Evolutionary conservation across 2,888 invertebrate species (phyloP).

Genomic region (Drosophila paracracens): DNA sequence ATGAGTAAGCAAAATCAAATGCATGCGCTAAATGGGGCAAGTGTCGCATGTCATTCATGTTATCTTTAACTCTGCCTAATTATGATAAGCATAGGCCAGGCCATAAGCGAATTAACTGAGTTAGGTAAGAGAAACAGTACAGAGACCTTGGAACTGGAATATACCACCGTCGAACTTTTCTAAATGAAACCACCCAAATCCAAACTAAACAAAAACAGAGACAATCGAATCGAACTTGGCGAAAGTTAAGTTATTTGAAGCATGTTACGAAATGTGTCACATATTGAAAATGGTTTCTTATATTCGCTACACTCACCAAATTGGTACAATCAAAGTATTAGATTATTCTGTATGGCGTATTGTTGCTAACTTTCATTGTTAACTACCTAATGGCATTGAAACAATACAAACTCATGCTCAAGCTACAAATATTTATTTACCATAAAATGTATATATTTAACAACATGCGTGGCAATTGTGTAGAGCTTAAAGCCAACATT

Average conservation of each 20-base stretch:
- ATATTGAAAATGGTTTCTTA: not conserved
- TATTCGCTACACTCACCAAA: not conserved
- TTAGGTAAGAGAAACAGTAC: conserved; percentile 1
- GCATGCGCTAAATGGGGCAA: conserved; percentile 33
- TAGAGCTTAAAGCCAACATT: not conserved
- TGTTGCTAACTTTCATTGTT: not conserved
- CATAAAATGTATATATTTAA: not conserved
- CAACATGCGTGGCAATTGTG: not conserved
- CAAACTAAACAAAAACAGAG: not conserved
- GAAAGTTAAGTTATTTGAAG: not conserved
- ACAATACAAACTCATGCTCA: not conserved
- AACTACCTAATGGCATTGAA: not conserved
- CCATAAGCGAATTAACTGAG: conserved; percentile 13
- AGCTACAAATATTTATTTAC: not conserved
- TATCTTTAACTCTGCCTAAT: not conserved
- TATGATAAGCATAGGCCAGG: conserved; percentile 17
- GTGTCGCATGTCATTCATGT: not conserved
- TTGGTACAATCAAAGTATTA: not conserved
- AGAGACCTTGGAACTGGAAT: not conserved
- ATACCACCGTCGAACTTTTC: not conserved
- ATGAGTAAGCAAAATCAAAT: conserved; percentile 11
- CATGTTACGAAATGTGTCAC: not conserved
- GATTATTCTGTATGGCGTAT: not conserved
- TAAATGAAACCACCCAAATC: not conserved
- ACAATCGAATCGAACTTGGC: not conserved